Conservation (phyloP, 2,113 vertebrate species). For the Fukomys damarensis region DNA sequence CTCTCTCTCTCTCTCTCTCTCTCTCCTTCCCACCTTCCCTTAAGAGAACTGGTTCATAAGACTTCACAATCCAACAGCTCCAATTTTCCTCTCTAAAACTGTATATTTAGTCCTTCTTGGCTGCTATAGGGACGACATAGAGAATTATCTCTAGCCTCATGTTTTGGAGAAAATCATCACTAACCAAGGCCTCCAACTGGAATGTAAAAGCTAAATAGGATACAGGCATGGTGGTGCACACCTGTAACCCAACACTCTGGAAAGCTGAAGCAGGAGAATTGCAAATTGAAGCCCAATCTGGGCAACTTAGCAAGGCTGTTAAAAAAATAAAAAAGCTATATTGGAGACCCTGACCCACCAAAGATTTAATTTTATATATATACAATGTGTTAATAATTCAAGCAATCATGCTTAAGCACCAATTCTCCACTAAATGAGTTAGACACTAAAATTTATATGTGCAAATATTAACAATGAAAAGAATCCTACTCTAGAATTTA, state of each 20-base stretch:
- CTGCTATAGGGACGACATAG: background rate
- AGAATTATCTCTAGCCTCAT: background rate
- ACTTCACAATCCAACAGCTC: background rate
- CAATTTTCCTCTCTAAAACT: background rate
- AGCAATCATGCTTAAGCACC: background rate
- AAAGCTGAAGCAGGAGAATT: background rate
- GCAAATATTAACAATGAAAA: background rate
- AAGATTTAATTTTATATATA: background rate
- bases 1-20: background rate
- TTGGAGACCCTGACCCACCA: background rate
- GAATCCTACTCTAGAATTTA: background rate
- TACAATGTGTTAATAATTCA: background rate
- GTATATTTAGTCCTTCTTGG: background rate
- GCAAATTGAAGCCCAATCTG: background rate
- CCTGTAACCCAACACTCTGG: background rate
- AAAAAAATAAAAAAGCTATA: background rate
- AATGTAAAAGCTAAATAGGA: background rate
- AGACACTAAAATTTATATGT: slow-evolving; percentile 8
- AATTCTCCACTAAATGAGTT: slow-evolving; percentile 17
- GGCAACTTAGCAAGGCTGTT: background rate
- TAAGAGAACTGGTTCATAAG: background rate
- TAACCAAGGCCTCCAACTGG: background rate
- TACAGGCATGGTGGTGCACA: too few species aligned
- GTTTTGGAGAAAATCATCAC: slow-evolving; percentile 38
- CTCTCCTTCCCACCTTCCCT: background rate